These are phyloP conservation scores for Lethrus apterus DNA, from an alignment of 1,140 invertebrate genomes.

Conservation along the genomic window DNA sequence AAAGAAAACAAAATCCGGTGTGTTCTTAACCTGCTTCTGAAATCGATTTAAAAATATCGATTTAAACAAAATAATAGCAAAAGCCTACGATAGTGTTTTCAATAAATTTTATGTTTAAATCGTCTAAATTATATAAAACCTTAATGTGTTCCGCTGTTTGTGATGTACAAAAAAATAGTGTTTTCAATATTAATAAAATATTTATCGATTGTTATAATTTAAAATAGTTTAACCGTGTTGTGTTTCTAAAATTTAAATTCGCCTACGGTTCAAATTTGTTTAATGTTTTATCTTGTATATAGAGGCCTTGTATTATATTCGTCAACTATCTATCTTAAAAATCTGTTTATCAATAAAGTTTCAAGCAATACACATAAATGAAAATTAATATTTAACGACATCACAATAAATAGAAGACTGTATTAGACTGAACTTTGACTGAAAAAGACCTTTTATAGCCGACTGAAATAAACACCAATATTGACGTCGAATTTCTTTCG, in stretches of 20 bases:
- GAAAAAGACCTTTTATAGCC: slow-evolving; percentile 3
- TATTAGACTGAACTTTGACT: slow-evolving; percentile 15
- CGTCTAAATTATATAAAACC: slow-evolving; percentile 19
- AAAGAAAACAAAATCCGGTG: too few species aligned
- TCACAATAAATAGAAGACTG: slow-evolving; percentile 12
- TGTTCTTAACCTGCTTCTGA: slow-evolving; percentile 28
- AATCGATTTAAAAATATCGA: slow-evolving; percentile 38
- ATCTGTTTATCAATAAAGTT: neutral
- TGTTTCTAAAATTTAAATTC: slow-evolving; percentile 1
- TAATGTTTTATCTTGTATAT: slow-evolving; percentile 1
- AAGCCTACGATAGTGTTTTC: neutral
- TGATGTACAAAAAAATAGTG: slow-evolving; percentile 24
- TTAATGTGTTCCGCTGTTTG: slow-evolving; percentile 34
- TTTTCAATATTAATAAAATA: slow-evolving; percentile 9
- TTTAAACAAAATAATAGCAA: slow-evolving; percentile 25
- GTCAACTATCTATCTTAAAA: slow-evolving; percentile 2
- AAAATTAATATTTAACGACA: neutral
- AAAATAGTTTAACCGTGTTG: slow-evolving; percentile 11
- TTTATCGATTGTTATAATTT: slow-evolving; percentile 10
- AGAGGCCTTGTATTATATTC: slow-evolving; percentile 2
- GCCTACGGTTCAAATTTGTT: slow-evolving; percentile 7
- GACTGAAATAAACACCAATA: slow-evolving; percentile 14
- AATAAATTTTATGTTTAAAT: neutral
- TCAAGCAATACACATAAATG: neutral
- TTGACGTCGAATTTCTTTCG: slow-evolving; percentile 10